Percentiles rank a stretch among this genome's conserved stretches.
Conservation (phyloP, 2,797 vertebrate genomes). For the Hozukius guyotensis region DNA sequence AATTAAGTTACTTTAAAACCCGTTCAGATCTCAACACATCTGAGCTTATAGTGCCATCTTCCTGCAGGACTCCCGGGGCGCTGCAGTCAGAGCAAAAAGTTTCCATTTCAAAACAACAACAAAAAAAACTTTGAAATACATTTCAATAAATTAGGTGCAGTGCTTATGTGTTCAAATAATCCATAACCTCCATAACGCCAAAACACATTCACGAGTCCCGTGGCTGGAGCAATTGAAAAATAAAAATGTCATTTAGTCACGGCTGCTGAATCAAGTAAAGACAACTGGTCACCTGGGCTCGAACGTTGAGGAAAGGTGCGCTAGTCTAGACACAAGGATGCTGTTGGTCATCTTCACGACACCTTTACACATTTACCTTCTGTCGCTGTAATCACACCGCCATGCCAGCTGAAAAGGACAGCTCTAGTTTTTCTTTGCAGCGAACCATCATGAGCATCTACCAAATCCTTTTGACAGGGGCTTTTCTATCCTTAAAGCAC, state of each 20-base stretch:
- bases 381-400: background rate
- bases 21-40: background rate
- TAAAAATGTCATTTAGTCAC: background rate
- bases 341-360: background rate
- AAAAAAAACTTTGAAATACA: conserved; percentile 7
- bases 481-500: background rate
- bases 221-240: background rate
- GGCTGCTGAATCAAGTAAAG: conserved; percentile 14
- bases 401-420: background rate
- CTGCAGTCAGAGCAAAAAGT: background rate
- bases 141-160: conserved; percentile 55
- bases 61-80: background rate
- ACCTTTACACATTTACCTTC: background rate
- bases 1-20: background rate
- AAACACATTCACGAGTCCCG: conserved; percentile 28
- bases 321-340: conserved; percentile 35
- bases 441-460: background rate
- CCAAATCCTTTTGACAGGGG: background rate
- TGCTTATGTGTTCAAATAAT: conserved; percentile 20
- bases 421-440: background rate
- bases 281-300: conserved; percentile 2
- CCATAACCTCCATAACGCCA: background rate
- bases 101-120: background rate
- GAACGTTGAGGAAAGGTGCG: background rate
- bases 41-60: background rate